Conservation (phyloP, 2,888 invertebrate genomes). For the Agrochola macilenta region DNA sequence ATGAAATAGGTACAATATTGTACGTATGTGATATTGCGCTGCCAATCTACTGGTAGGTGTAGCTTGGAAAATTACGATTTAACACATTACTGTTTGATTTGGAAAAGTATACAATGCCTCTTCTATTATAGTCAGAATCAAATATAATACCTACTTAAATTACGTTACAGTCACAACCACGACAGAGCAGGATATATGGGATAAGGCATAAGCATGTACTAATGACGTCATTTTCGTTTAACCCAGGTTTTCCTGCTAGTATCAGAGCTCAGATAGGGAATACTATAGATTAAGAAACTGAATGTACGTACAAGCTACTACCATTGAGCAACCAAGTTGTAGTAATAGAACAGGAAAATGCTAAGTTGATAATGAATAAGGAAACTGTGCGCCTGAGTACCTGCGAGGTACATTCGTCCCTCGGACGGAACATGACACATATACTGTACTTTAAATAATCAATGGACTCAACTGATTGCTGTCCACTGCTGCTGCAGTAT, state of each 20-base stretch:
- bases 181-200: not conserved
- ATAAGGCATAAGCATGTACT: not conserved
- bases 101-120: slow-evolving; percentile 3
- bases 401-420: not conserved
- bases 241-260: slow-evolving; percentile 31
- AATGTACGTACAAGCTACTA: not conserved
- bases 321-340: slow-evolving; percentile 25
- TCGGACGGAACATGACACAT: not conserved
- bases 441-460: not conserved
- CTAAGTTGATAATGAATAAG: slow-evolving; percentile 24
- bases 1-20: slow-evolving; percentile 44
- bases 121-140: not conserved
- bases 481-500: not conserved
- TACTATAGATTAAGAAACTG: not conserved
- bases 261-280: slow-evolving; percentile 2
- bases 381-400: slow-evolving; percentile 13
- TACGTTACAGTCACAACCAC: not conserved
- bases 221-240: slow-evolving; percentile 30
- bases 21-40: slow-evolving; percentile 29
- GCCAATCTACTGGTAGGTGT: slow-evolving; percentile 38
- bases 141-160: not conserved
- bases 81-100: slow-evolving; percentile 34
- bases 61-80: slow-evolving; percentile 57
- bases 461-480: no score
- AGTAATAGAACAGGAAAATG: slow-evolving; percentile 42